Conservation (phyloP, 92 coral and sea anemone genomes). For the Siderastrea siderea region DNA sequence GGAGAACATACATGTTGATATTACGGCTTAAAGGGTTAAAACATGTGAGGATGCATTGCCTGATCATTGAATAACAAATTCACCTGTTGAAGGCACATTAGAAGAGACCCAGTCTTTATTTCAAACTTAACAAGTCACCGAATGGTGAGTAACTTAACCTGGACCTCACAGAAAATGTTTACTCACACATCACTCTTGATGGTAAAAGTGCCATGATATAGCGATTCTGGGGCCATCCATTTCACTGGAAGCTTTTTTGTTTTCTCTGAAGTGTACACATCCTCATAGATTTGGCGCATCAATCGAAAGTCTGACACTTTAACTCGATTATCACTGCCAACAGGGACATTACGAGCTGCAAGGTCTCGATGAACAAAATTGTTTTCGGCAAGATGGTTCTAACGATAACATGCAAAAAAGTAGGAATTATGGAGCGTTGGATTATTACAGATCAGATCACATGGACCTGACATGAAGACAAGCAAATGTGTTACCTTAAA, state of each 20-base stretch:
- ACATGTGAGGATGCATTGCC: too few relatives aligned
- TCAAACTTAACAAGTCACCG: too few relatives aligned
- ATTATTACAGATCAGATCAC: too few relatives aligned
- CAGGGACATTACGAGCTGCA: conserved; percentile 18
- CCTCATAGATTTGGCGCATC: conserved; percentile 10
- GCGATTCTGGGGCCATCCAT: conserved; percentile 68
- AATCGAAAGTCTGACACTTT: conserved; percentile 27
- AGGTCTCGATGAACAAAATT: background rate
- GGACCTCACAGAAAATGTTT: too few relatives aligned
- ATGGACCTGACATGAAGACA: background rate
- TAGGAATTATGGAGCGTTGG: too few relatives aligned
- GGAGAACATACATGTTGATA: too few relatives aligned
- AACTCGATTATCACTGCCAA: conserved; percentile 1
- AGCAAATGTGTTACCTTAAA: background rate
- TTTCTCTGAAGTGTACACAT: conserved; percentile 1
- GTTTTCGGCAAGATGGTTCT: conserved; percentile 10
- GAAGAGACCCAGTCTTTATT: too few relatives aligned
- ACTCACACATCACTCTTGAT: conserved; percentile 80
- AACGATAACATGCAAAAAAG: too few relatives aligned
- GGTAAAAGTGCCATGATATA: conserved; percentile 75
- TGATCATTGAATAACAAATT: too few relatives aligned
- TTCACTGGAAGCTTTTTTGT: conserved; percentile 73
- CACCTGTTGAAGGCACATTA: too few relatives aligned
- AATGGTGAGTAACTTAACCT: too few relatives aligned
- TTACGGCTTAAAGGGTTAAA: too few relatives aligned